Percentiles rank a stretch among this genome's conserved stretches.
phyloP scores from a whole-genome alignment of 2,888 invertebrate species.

The Ormyrus nitidulus region DNA sequence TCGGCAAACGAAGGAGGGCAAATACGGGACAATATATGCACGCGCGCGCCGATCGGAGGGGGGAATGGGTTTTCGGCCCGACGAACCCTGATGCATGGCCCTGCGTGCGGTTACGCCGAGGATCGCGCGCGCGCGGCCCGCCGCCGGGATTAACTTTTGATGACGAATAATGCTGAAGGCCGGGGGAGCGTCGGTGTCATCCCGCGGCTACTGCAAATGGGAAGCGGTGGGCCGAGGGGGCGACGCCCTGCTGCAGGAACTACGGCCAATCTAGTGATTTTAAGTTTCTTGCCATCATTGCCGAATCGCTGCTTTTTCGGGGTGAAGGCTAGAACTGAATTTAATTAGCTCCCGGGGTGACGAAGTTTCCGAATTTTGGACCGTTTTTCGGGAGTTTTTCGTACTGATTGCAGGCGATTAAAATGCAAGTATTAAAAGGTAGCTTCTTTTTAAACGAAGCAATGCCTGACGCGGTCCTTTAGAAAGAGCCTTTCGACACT shows the following conservation, averaged over 20 bases:
- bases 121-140: background rate
- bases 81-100: constrained; percentile 45
- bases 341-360: too few species aligned
- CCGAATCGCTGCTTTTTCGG: too few species aligned
- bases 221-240: background rate
- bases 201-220: constrained; percentile 5
- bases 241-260: background rate
- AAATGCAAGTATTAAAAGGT: too few species aligned
- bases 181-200: constrained; percentile 4
- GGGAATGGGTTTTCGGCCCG: constrained; percentile 48
- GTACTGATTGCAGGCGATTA: too few species aligned
- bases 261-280: background rate
- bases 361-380: too few species aligned
- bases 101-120: background rate
- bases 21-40: constrained; percentile 63
- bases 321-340: too few species aligned
- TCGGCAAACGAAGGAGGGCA: constrained; percentile 67
- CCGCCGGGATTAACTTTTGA: constrained; percentile 49
- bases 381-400: too few species aligned
- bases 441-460: too few species aligned
- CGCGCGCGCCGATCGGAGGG: constrained; percentile 34
- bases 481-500: background rate
- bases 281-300: background rate
- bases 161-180: constrained; percentile 51
- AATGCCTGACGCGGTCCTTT: too few species aligned